Evolutionary conservation across 1,140 invertebrate genomes (phyloP), one percentile per base, ranked within the genome.

Genomic region (Arion vulgaris): DNA sequence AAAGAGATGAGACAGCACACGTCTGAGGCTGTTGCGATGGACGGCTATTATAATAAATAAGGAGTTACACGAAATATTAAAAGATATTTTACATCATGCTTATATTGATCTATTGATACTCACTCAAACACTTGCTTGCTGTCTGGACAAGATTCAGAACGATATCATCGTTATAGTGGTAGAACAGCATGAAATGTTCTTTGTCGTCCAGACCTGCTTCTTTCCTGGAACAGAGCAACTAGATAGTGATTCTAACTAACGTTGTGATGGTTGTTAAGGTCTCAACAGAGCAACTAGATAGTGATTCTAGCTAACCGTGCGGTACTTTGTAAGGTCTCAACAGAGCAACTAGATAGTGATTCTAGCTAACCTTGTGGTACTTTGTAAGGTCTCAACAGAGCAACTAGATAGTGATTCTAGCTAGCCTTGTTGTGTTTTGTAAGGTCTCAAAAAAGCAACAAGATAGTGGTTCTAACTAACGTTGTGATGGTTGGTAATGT

Each of bases 101-200:
- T 5, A 45, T 7, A 45, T 5, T 45, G 5, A 49, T 85, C 91
- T 92, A 79, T 2, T 23, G 53, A 73, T 39, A 80, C 79, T 72
- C 83, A 91, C 90, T 88, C 57, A 89, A 66, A 28, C 86, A 84
- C 49, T 85, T 81, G 45, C 85, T 83, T 2, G 87, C 87, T 4
- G 89, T 79, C 32, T 78, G 86, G 5, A 91, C 84, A 1, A 91
- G 82, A 53, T 84, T 71, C 45, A 90, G 87, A 13, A 89, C 89
- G 0, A 81, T 45, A 1, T 74, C 41, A 72, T 91, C 90, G n/a
- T 85, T 80, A 71, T 91, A 91, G 34, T 84, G 83, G 49, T 88
- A 85, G 77, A 91, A 91, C 17, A 88, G 83, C 85, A 89, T 80
- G 69, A 91, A 90, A 66, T 88, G 82, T n/a, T 88, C 83, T 34